Percentiles rank a stretch among this genome's conserved stretches.
phyloP scores from a whole-genome alignment of 1,140 invertebrate species.

The Choristoneura fumiferana region DNA sequence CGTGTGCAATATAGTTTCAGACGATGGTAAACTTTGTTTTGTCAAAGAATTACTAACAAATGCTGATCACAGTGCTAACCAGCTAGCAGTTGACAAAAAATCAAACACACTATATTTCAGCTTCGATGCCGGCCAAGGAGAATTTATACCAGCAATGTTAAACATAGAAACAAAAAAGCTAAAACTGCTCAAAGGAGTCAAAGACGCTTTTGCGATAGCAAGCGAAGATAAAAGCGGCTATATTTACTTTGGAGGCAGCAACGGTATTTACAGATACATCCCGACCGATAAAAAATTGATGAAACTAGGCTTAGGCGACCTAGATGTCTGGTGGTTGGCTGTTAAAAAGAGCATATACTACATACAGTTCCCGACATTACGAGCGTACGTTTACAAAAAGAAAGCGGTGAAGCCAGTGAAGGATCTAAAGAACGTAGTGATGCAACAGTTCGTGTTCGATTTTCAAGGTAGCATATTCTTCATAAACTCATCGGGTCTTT shows the following conservation, averaged over 20 bases:
- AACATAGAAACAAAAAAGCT: conserved; percentile 51
- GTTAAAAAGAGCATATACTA: conserved; percentile 54
- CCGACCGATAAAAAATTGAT: conserved; percentile 35
- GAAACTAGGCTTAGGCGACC: conserved; percentile 41
- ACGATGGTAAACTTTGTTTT: conserved; percentile 46
- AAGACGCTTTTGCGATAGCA: conserved; percentile 62
- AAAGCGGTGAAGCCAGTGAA: conserved; percentile 35
- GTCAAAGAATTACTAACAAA: conserved; percentile 48
- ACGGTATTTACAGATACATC: conserved; percentile 61
- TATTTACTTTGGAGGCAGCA: conserved; percentile 63
- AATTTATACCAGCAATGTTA: conserved; percentile 48
- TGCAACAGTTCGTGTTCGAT: conserved; percentile 65
- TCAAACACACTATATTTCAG: conserved; percentile 65
- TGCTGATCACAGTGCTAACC: conserved; percentile 57
- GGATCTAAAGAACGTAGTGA: conserved; percentile 30
- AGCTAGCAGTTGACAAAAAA: conserved; percentile 49
- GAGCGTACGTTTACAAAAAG: conserved; percentile 48
- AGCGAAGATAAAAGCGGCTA: conserved; percentile 36
- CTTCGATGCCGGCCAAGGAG: conserved; percentile 58
- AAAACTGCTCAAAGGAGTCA: conserved; percentile 56
- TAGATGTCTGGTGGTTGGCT: conserved; percentile 66
- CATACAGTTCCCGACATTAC: conserved; percentile 58
- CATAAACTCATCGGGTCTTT: conserved; percentile 59
- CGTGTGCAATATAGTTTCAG: conserved; percentile 42
- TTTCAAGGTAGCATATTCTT: conserved; percentile 52